Evolutionary conservation across 2,888 invertebrate genomes (phyloP), one percentile per base, ranked within the genome.

Genomic region (Bimastos eiseni): DNA sequence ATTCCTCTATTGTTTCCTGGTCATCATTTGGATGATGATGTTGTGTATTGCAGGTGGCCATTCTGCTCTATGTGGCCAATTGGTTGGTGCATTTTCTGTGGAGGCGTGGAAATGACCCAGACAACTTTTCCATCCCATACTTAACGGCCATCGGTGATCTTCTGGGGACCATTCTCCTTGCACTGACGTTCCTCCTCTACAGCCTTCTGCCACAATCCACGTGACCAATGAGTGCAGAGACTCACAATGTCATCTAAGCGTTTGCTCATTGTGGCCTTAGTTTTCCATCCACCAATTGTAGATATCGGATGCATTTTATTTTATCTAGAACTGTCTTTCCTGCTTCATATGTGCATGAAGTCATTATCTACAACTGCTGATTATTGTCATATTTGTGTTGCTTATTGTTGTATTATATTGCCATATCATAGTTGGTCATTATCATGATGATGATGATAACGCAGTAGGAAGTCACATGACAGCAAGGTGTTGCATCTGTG

Each of bases 121-220:
- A 98, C 95, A 98, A 98, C 95, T 97, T 97, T 49, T 97, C 98
- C 89, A 98, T 98, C 93, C 98, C 98, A 4, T 98, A 98, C 95
- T 96, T 98, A 93, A 98, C 98, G 0, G 97, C 99, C 0, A 94
- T 98, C 33, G 99, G 99, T 36, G 99, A 99, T 95, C 96, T 99
- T 19, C 96, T 98, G 0, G 99, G 99, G 38, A 98, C 98, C 5
- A 94, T 93, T 5, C 94, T 96, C 55, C 94, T 96, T 21, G 94
- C 94, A 37, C 34, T 94, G 13, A 94, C 94, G 89, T 95, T 95
- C 93, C 93, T 94, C 91, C 89, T 94, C 33, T 93, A 94, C n/a
- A 94, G 93, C 91, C 24, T 34, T 86, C 36, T 86, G 24, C 37
- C 86, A n/a, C 86, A 86, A 6, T 36, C 36, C 86, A 86, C 86